Evolutionary conservation across 2,888 invertebrate genomes (phyloP).

Genomic region (Mellilla xanthometata): DNA sequence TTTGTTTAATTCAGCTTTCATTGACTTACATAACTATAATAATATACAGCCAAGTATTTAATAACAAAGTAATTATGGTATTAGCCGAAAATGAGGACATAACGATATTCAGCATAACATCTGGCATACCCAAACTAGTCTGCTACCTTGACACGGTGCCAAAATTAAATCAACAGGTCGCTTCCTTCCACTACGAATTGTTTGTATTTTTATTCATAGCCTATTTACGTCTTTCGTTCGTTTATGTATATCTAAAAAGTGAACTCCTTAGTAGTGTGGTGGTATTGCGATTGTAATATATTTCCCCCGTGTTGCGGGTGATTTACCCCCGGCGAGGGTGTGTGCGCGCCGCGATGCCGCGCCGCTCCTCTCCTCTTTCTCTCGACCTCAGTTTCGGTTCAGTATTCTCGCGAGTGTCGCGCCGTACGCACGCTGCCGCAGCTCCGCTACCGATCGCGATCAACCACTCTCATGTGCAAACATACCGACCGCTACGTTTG

Average conservation of each 20-base stretch:
- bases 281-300: constrained; percentile 5
- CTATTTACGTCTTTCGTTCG: too few relatives aligned
- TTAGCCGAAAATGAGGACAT: neutral
- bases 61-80: neutral
- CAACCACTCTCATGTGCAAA: constrained; percentile 35
- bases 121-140: constrained; percentile 15
- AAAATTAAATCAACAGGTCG: constrained; percentile 31
- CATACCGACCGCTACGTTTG: constrained; percentile 31
- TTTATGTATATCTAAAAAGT: too few relatives aligned
- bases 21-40: too few relatives aligned
- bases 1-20: too few relatives aligned
- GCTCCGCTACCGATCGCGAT: constrained; percentile 38
- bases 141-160: constrained; percentile 26
- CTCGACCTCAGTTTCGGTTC: constrained; percentile 29
- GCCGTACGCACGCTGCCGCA: constrained; percentile 36
- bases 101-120: constrained; percentile 6
- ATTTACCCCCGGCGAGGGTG: constrained; percentile 45
- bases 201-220: neutral
- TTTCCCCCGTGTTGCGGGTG: constrained; percentile 49
- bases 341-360: constrained; percentile 45
- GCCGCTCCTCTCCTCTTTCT: constrained; percentile 24
- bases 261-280: too few relatives aligned
- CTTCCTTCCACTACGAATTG: constrained; percentile 6
- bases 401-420: constrained; percentile 50
- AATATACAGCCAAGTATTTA: too few relatives aligned